Evolutionary conservation across 2,797 vertebrate species (phyloP).

Genomic region (Gymnothorax reevesii): DNA sequence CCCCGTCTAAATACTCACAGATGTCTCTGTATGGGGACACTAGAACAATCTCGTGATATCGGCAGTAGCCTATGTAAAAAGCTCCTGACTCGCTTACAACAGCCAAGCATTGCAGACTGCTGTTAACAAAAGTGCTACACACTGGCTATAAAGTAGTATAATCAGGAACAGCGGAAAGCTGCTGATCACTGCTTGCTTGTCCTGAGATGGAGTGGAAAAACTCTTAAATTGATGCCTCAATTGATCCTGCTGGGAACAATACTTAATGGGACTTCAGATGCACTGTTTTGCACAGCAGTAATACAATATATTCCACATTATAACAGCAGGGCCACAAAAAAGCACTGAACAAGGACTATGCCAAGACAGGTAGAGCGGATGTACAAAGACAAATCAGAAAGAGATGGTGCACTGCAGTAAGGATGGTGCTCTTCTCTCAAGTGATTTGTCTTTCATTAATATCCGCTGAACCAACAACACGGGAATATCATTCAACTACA

Average conservation of each 20-base stretch:
- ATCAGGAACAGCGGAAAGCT: background rate
- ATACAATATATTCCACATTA: background rate
- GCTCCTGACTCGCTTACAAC: no score
- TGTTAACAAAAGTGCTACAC: no score
- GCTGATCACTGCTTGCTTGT: background rate
- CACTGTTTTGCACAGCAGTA: background rate
- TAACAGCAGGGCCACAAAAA: background rate
- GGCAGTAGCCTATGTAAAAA: no score
- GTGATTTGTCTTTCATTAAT: background rate
- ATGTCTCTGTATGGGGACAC: background rate
- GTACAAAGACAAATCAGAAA: background rate
- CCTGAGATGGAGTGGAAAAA: background rate
- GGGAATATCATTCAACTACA: background rate
- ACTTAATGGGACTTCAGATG: background rate
- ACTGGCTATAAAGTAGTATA: background rate
- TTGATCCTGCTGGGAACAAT: background rate
- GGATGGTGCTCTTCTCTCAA: background rate
- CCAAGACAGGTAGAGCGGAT: background rate
- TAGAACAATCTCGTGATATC: no score
- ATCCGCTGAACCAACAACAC: background rate
- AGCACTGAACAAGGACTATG: background rate
- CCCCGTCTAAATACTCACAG: background rate
- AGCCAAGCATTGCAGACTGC: no score
- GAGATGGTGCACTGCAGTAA: background rate
- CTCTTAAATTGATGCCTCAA: background rate